Conservation (phyloP, 2,113 vertebrate genomes). For the Micronycteris hirsuta region DNA sequence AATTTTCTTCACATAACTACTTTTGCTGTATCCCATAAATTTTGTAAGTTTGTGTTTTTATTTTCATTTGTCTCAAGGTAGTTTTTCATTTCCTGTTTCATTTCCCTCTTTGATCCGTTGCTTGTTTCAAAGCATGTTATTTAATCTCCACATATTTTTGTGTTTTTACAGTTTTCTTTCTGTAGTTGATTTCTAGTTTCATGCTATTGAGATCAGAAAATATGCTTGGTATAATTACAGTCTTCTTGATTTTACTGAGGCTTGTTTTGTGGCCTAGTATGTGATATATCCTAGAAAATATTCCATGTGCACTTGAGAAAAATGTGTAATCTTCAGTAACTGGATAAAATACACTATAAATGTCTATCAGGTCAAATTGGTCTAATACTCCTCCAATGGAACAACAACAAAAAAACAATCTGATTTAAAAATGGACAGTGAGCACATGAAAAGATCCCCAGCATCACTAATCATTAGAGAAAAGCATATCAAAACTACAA, state of each 20-base stretch:
- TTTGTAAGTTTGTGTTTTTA: too few species aligned
- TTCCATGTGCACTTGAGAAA: too few species aligned
- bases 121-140: neutral
- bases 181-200: neutral
- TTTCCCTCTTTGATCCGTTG: neutral
- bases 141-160: neutral
- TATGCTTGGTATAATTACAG: neutral
- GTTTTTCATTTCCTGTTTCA: too few species aligned
- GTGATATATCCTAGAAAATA: neutral
- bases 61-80: too few species aligned
- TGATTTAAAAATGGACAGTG: neutral
- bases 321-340: neutral
- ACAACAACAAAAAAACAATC: neutral
- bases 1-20: too few species aligned
- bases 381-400: neutral
- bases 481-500: neutral
- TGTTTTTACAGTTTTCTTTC: neutral
- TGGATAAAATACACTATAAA: neutral
- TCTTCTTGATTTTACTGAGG: neutral
- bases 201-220: neutral
- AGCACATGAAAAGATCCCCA: neutral
- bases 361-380: neutral
- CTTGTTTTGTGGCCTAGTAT: neutral
- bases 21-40: neutral
- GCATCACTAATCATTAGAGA: neutral